These are phyloP conservation scores for Drosophila macrospina DNA, from an alignment of 2,888 invertebrate species.

Conservation along the genomic window DNA sequence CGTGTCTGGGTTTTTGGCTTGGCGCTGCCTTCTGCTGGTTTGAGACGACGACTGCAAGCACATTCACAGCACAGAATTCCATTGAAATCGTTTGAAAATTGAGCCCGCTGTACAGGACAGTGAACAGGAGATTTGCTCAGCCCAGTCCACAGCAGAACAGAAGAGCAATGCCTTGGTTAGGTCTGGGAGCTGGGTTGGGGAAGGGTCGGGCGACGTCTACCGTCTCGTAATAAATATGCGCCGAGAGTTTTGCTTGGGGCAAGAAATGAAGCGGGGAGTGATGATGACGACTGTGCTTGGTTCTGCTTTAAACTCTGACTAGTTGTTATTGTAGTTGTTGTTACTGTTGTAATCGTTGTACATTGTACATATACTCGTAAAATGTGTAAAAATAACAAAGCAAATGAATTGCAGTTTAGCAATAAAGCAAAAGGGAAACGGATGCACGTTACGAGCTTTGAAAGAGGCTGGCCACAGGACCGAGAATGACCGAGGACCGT, in stretches of 20 bases:
- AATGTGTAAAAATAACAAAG: constrained; percentile 77
- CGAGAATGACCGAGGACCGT: constrained; percentile 13
- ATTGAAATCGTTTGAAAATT: constrained; percentile 78
- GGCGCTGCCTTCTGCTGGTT: constrained; percentile 44
- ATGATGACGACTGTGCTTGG: constrained; percentile 50
- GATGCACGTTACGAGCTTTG: constrained; percentile 60
- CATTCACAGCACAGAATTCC: constrained; percentile 61
- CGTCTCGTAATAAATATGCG: constrained; percentile 74
- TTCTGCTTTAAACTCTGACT: constrained; percentile 15
- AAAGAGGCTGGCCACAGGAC: constrained; percentile 25
- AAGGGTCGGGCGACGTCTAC: constrained; percentile 56
- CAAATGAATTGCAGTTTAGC: constrained; percentile 71
- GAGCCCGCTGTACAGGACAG: constrained; percentile 51
- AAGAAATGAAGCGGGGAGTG: constrained; percentile 14
- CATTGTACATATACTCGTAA: constrained; percentile 57
- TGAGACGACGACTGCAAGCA: constrained; percentile 36
- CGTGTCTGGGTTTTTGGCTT: constrained; percentile 59
- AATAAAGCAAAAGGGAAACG: constrained; percentile 64
- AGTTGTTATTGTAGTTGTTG: constrained; percentile 19
- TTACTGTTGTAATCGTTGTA: constrained; percentile 41
- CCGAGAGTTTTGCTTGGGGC: constrained; percentile 53
- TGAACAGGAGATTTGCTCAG: not conserved
- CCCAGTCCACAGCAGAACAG: not conserved
- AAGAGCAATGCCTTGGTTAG: constrained; percentile 17
- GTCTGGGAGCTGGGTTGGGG: constrained; percentile 9